Evolutionary conservation across 2,797 vertebrate genomes (phyloP), one percentile per base, ranked within the genome.

Genomic region (Gallirallus australis): DNA sequence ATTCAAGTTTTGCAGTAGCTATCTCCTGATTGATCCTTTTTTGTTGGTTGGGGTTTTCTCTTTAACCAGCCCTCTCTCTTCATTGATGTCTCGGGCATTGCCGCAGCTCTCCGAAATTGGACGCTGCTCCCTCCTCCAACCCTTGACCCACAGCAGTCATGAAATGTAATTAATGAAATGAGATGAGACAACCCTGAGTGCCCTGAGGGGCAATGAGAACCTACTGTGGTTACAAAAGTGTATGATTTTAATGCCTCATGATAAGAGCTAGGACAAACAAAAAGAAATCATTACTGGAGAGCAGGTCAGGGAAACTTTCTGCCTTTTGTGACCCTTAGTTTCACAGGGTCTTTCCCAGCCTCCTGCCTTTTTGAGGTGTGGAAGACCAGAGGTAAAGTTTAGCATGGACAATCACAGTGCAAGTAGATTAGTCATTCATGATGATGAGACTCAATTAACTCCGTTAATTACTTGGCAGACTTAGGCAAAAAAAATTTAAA

Each of bases 101-200:
- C 84, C 52, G 52, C 87, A 89, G 94, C 89, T 96, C 71, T 96
- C 95, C 95, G 96, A 97, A 97, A 98, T 97, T 94, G 91, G 95
- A 96, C 71, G 19, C 92, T 82, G 91, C 82, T 90, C 93, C 81
- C 61, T 96, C 82, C 86, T 97, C 95, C 84, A 95, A 90, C 95
- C 96, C 92, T 95, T 93, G 96, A 97, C 97, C 96, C 90, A 81
- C 75, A 45, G 73, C 86, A 94, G 95, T 97, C 92, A 27, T 97
- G 96, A 98, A 96, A 97, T 96, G 95, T 96, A 97, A 97, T 98
- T 98, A 98, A 97, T 96, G 86, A 96, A 98, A 98, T 97, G 93
- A 97, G 95, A 97, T 96, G 93, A 98, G 97, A 98, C 97, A 98
- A 75, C 79, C 89, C 92, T 7, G 7, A 81, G 66, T 91, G 86